phyloP scores from a whole-genome alignment of 2,113 vertebrate species.

The Cinclus mexicanus region DNA sequence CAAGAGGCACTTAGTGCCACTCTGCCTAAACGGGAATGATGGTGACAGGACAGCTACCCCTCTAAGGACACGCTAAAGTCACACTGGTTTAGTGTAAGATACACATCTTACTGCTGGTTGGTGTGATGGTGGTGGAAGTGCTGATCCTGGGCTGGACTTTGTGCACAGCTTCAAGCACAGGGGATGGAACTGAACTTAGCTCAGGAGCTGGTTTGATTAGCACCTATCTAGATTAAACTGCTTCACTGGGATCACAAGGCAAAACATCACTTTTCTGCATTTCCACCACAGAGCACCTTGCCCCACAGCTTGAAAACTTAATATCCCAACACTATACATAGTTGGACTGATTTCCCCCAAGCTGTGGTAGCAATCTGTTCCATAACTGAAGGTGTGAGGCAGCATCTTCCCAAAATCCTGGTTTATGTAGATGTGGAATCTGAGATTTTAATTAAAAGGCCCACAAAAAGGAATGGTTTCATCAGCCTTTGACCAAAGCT shows the following conservation, averaged over 20 bases:
- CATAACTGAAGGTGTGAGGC: neutral
- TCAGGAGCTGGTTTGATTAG: neutral
- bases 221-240: neutral
- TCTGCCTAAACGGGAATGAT: neutral
- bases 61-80: neutral
- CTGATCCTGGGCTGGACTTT: neutral
- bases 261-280: neutral
- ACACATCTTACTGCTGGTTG: neutral
- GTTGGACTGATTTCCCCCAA: neutral
- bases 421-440: neutral
- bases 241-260: neutral
- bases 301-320: neutral
- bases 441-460: neutral
- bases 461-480: neutral
- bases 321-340: accelerated
- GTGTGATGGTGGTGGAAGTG: neutral
- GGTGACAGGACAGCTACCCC: accelerated
- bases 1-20: neutral
- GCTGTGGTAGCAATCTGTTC: neutral
- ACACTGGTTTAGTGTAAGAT: neutral
- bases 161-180: neutral
- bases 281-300: neutral
- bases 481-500: neutral
- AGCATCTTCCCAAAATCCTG: neutral
- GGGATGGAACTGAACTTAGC: neutral